These are phyloP conservation scores for Spisula solida DNA, from an alignment of 2,888 invertebrate species.

Conservation along the genomic window DNA sequence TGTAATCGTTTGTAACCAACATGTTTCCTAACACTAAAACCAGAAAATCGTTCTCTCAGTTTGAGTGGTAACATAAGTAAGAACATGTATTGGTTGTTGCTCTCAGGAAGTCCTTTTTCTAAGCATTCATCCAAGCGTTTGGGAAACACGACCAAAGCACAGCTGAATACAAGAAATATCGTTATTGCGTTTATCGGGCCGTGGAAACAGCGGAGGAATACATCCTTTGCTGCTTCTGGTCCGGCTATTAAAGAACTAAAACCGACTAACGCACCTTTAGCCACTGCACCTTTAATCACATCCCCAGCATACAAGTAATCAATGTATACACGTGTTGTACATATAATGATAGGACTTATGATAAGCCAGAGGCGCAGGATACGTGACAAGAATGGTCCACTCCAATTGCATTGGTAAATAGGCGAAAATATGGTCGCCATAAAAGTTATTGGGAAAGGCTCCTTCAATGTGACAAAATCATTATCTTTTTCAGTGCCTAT, in stretches of 20 bases:
- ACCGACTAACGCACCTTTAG: conserved; percentile 54
- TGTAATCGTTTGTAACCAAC: conserved; percentile 57
- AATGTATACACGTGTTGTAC: conserved; percentile 22
- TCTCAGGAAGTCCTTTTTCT: conserved; percentile 36
- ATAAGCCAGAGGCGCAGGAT: conserved; percentile 33
- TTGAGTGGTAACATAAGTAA: conserved; percentile 11
- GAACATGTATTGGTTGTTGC: neutral
- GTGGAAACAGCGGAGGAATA: conserved; percentile 46
- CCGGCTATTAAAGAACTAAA: conserved; percentile 57
- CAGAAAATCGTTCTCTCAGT: conserved; percentile 20
- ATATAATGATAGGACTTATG: conserved; percentile 37
- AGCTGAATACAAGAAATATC: conserved; percentile 52
- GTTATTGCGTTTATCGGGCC: conserved; percentile 48
- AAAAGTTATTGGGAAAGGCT: conserved; percentile 41
- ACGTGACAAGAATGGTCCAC: conserved; percentile 30
- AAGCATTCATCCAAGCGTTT: conserved; percentile 41
- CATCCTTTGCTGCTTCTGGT: neutral
- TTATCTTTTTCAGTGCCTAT: neutral
- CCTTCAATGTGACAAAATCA: conserved; percentile 14
- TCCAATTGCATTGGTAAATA: neutral
- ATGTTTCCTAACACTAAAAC: conserved; percentile 12
- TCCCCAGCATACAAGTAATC: conserved; percentile 45
- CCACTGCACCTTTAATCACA: conserved; percentile 38
- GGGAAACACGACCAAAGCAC: conserved; percentile 40
- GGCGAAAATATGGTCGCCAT: conserved; percentile 44